Evolutionary conservation across 2,888 invertebrate species (phyloP), one percentile per base, ranked within the genome.

Genomic region (Tenodera sinensis): DNA sequence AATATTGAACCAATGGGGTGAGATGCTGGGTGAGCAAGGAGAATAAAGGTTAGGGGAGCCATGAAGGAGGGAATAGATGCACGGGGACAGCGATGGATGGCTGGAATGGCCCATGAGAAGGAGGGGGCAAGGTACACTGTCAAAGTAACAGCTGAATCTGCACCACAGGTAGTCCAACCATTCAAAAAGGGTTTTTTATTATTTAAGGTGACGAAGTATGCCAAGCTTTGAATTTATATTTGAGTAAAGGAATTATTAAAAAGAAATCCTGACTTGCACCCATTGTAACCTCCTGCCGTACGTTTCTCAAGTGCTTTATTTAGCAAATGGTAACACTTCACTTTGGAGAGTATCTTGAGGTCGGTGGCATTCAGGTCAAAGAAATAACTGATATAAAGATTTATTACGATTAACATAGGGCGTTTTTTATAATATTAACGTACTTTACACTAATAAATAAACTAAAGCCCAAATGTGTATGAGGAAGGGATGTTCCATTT

Each of bases 1-100:
- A 87, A 87, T 87, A 87, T 87, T 87, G 87, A 87, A 87, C 87
- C 87, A 87, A 87, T 87, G 83, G 87, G 83, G 83, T 87, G 83
- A 87, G 87, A 87, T 87, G 83, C n/a, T 14, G 54, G 85, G 28
- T 28, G 47, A 47, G 81, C 25, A 86, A 86, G 86, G 30, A 82
- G 30, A 87, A 28, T 30, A 83, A 87, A 87, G 82, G 87, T 87
- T 87, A 87, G 87, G 87, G 87, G 83, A 83, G 83, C 82, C 87
- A 34, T 82, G 83, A 87, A 7, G 87, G 87, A 82, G 87, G 42
- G 87, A 87, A 87, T 34, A 87, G 87, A 87, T 87, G 83, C 82
- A 87, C 30, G 42, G 87, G 87, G 87, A 82, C 54, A 12, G 27
- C 28, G 87, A 87, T 87, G 87, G 83, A 87, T 87, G 87, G 54